Evolutionary conservation across 2,797 vertebrate genomes (phyloP).

Genomic region (Dromococcyx pavoninus): DNA sequence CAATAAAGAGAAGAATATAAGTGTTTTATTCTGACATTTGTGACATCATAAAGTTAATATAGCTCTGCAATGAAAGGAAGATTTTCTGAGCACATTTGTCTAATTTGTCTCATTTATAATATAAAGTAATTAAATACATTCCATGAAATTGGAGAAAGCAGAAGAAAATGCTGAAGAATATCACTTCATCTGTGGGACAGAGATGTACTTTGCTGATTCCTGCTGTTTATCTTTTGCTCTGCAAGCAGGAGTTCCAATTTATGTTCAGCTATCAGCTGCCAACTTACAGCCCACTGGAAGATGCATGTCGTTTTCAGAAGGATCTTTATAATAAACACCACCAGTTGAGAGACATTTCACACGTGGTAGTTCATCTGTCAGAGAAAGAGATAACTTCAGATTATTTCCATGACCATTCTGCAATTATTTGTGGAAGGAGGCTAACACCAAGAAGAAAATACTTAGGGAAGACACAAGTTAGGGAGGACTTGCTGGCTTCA

Average conservation of each 20-base stretch:
- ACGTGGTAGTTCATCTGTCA: constrained; percentile 52
- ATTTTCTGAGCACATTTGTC: constrained; percentile 39
- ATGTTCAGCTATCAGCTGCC: constrained; percentile 36
- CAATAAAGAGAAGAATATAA: constrained; percentile 39
- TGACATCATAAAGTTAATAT: constrained; percentile 53
- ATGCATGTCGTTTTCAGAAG: constrained; percentile 57
- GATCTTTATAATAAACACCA: constrained; percentile 51
- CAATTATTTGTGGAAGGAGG: neutral
- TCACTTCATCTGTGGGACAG: neutral
- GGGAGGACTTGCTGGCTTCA: neutral
- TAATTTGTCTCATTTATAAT: constrained; percentile 57
- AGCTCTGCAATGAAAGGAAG: constrained; percentile 21
- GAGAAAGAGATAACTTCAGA: constrained; percentile 47
- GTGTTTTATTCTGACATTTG: constrained; percentile 49
- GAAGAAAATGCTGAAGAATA: constrained; percentile 22
- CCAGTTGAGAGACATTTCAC: constrained; percentile 51
- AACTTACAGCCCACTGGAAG: constrained; percentile 35
- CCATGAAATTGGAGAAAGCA: constrained; percentile 36
- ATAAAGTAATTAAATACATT: constrained; percentile 49
- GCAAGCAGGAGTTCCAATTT: constrained; percentile 57
- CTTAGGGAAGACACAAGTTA: neutral
- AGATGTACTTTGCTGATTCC: constrained; percentile 49
- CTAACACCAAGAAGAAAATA: neutral
- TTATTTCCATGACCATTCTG: constrained; percentile 26
- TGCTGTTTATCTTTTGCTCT: constrained; percentile 58